Evolutionary conservation across 2,113 vertebrate species (phyloP), one percentile per base, ranked within the genome.

Genomic region (Takifugu bimaculatus): DNA sequence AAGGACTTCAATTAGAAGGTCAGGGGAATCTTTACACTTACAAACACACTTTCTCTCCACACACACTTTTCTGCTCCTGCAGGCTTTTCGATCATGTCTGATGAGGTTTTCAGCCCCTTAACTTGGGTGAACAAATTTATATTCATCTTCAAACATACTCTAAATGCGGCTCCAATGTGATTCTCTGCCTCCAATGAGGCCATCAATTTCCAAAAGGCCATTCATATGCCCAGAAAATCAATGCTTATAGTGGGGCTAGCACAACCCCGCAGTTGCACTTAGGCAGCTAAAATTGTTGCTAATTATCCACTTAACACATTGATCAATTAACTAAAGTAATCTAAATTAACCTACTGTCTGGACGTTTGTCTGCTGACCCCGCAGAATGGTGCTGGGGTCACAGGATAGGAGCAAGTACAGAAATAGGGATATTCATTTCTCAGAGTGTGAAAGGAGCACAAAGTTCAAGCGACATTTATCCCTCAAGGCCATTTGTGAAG

Each of bases 271-370:
- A 88, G 88, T 89, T 86, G 88, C 90, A 91, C 90, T 91, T 90
- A 91, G 85, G 88, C 85, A 77, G 85, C 88, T 88, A 84, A 90
- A 90, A 92, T 87, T 91, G 89, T 79, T 86, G 87, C 89, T 92
- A 92, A 92, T 92, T 91, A 91, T 89, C 90, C 91, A 92, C 91
- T 92, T 91, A 92, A 90, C 85, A 77, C 86, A 86, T 89, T 90
- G 90, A 91, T 92, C 90, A 92, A 92, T 92, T 90, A 91, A 91
- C 90, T 91, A 88, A 91, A 91, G 88, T 90, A 90, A 92, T 92
- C 90, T 89, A 84, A 89, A 92, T 92, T 87, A 92, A 90, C 90
- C 89, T 89, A 86, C 83, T 87, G 89, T 90, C 91, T 90, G 85
- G 87, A 87, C 89, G 87, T 91, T 90, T 90, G 90, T 92, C 90